A percentile compares a stretch with the other conserved stretches of the same genome.
Evolutionary conservation across 2,888 invertebrate species (phyloP).

Genomic region (Agapetus fuscipes): DNA sequence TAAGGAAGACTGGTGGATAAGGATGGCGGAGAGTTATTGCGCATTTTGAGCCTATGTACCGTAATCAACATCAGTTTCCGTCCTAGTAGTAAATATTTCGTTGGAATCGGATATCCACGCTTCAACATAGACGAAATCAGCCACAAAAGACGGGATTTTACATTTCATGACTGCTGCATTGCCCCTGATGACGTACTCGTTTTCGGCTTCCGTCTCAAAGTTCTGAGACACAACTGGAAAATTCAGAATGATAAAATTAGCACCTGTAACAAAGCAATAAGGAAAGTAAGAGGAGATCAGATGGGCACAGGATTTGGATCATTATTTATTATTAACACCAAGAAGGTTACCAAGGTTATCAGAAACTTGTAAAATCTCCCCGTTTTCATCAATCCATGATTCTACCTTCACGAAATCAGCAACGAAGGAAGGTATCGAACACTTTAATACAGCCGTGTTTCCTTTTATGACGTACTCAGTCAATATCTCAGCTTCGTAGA

Average conservation of each 20-base stretch:
- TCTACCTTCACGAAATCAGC: constrained; percentile 87
- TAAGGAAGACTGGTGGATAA: too few species aligned
- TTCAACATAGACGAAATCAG: constrained; percentile 82
- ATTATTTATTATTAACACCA: not conserved
- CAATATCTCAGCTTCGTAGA: constrained; percentile 81
- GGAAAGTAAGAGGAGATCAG: not conserved
- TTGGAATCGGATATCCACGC: constrained; percentile 76
- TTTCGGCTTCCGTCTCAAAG: constrained; percentile 86
- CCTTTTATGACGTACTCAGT: constrained; percentile 86
- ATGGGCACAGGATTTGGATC: not conserved
- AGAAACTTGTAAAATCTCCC: constrained; percentile 12
- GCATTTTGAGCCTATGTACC: too few species aligned
- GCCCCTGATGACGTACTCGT: constrained; percentile 88
- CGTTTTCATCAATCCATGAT: constrained; percentile 58
- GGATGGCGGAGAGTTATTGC: too few species aligned
- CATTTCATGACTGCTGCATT: constrained; percentile 88
- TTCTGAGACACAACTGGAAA: constrained; percentile 76
- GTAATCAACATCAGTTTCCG: constrained; percentile 45
- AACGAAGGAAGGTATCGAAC: constrained; percentile 84
- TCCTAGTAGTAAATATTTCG: constrained; percentile 47
- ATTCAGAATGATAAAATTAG: constrained; percentile 7
- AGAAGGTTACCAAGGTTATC: constrained; percentile 18
- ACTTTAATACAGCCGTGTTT: constrained; percentile 79
- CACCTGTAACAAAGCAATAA: not conserved
- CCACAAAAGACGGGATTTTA: constrained; percentile 89